Percentiles rank a stretch among this genome's conserved stretches.
Conservation (phyloP, 2,888 invertebrate species). For the Gasteruption jaculator region DNA sequence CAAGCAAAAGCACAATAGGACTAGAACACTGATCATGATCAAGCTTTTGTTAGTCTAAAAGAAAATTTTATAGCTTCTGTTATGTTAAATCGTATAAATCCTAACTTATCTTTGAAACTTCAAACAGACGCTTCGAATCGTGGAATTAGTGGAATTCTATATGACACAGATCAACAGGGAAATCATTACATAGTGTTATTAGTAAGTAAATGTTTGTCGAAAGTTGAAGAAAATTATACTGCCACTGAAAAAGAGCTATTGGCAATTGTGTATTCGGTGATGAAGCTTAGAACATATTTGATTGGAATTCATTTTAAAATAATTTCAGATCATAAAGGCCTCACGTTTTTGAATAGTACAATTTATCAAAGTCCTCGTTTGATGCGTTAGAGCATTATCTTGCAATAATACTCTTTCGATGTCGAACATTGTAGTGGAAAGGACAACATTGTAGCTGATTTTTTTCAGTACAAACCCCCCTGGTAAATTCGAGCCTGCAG, state of each 20-base stretch:
- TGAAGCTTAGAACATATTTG: constrained; percentile 29
- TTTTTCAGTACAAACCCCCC: too few relatives aligned
- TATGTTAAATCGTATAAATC: constrained; percentile 17
- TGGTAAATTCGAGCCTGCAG: too few relatives aligned
- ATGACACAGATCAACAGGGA: constrained; percentile 13
- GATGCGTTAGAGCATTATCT: too few relatives aligned
- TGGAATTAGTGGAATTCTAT: constrained; percentile 24
- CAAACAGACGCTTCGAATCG: constrained; percentile 24
- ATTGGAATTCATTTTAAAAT: too few relatives aligned
- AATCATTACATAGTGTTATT: constrained; percentile 22
- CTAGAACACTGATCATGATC: constrained; percentile 17
- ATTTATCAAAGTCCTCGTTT: too few relatives aligned
- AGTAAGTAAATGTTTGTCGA: constrained; percentile 25
- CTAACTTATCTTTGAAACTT: constrained; percentile 14
- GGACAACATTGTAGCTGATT: constrained; percentile 13
- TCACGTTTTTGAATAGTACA: constrained; percentile 28
- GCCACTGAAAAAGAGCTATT: constrained; percentile 28
- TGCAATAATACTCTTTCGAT: constrained; percentile 4
- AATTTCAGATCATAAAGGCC: too few relatives aligned
- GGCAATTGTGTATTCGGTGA: constrained; percentile 25
- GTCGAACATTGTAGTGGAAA: constrained; percentile 8
- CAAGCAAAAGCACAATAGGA: constrained; percentile 14
- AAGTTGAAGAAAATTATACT: constrained; percentile 24
- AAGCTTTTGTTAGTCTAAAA: constrained; percentile 20
- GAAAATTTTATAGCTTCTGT: constrained; percentile 19